phyloP scores from a whole-genome alignment of 2,888 invertebrate genomes.

The Desoria tigrina region DNA sequence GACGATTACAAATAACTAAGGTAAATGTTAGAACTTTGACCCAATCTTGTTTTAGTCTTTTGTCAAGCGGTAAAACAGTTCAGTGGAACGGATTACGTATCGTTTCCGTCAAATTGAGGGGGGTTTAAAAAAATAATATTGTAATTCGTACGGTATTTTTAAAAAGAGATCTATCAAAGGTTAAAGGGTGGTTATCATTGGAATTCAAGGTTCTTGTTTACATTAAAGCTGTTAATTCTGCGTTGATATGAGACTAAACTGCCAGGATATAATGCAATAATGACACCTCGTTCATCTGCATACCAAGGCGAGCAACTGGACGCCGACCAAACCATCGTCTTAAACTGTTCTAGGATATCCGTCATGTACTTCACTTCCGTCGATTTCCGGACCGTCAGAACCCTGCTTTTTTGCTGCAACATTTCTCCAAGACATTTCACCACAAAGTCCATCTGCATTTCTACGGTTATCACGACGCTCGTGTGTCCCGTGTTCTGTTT shows the following conservation, averaged over 20 bases:
- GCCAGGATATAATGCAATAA: neutral
- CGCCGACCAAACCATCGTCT: conserved; percentile 9
- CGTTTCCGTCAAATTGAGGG: too few relatives aligned
- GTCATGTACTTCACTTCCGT: conserved; percentile 12
- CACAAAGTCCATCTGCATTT: conserved; percentile 19
- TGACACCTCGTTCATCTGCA: conserved; percentile 7
- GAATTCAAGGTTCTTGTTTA: neutral
- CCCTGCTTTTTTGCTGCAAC: neutral
- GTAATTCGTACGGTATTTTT: too few relatives aligned
- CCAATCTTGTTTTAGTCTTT: too few relatives aligned
- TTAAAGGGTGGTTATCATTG: too few relatives aligned
- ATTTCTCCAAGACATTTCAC: conserved; percentile 8
- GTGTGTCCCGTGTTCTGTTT: conserved; percentile 14
- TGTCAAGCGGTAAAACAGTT: too few relatives aligned
- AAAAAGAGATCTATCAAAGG: too few relatives aligned
- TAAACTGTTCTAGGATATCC: neutral
- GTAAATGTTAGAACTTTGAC: too few relatives aligned
- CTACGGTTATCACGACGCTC: conserved; percentile 10
- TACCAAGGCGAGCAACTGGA: conserved; percentile 10
- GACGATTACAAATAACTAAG: too few relatives aligned
- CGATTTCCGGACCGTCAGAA: neutral
- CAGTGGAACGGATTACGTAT: too few relatives aligned
- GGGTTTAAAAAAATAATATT: too few relatives aligned
- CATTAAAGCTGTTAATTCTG: neutral
- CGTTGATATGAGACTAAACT: neutral